Base-by-base conservation (phyloP, 2,113 vertebrate genomes). In the Tachuris rubrigastra region DNA sequence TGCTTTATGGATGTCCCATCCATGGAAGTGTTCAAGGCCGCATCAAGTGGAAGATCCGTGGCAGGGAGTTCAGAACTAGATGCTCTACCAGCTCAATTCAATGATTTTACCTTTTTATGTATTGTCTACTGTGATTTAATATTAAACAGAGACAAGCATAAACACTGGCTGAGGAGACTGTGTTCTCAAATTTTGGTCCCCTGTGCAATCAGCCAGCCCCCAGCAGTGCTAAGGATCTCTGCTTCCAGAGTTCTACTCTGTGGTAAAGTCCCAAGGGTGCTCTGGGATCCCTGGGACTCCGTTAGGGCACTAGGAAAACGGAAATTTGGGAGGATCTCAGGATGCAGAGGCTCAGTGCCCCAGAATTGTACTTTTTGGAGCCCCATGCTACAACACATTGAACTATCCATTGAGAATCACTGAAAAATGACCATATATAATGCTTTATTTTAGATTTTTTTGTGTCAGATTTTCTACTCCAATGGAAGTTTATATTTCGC, bases 31-130 rank as follows among this genome's bases (percentile, higher is more conserved):
- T 39, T n/a, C 33, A n/a, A 67, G 33, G 20, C 39, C 20, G 21
- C 7, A 4, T 47, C 21, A 46, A 27, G 19, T 46, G 39, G 28
- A 60, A 82, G 8, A 28, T 11, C 30, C 11, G n/a, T 7, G 30
- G 17, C 14, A 33, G 41, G 17, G 41, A 9, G 28, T 22, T 33
- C 21, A 11, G 41, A 33, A 44, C 14, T 22, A 65, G 6, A 65
- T 33, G 63, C 44, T 41, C 27, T 65, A 44, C 21, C 55, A 82
- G 39, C 33, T 20, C 25, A 75, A 18, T 68, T 68, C 16, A 31
- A 3, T 60, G 62, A 22, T 35, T 82, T 47, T 22, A 0, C n/a
- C 13, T 41, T 59, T 25, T 53, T 75, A 56, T 2, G 0, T 30
- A 35, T 46, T 75, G 9, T 76, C 25, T 52, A 83, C 35, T 79